Evolutionary conservation across 2,797 vertebrate species (phyloP).

Genomic region (Sebastes jordani): DNA sequence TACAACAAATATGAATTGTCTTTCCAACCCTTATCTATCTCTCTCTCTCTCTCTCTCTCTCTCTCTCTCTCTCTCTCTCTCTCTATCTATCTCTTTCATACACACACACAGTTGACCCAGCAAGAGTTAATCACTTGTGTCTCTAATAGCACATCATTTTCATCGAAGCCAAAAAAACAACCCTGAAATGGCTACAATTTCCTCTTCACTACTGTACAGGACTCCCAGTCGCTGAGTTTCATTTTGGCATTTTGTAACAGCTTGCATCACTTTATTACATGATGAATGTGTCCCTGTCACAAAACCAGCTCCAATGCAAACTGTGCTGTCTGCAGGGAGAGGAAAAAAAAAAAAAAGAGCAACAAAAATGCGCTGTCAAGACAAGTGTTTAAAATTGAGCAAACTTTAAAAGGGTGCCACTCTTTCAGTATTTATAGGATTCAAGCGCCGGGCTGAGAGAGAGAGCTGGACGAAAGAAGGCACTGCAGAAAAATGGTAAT

Average conservation of each 20-base stretch:
- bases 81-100: not conserved
- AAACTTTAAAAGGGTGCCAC: conserved; percentile 66
- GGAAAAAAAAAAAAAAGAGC: not conserved
- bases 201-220: conserved; percentile 33
- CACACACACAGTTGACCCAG: not conserved
- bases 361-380: conserved; percentile 64
- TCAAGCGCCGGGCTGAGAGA: conserved; percentile 36
- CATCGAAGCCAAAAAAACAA: conserved; percentile 40
- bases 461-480: conserved; percentile 44
- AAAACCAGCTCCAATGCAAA: conserved; percentile 71
- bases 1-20: not conserved
- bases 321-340: conserved; percentile 44
- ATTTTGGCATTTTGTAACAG: conserved; percentile 65
- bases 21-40: not conserved
- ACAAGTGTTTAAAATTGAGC: conserved; percentile 60
- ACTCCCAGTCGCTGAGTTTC: conserved; percentile 57
- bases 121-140: conserved; percentile 39
- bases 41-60: not conserved
- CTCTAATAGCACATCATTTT: conserved; percentile 43
- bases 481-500: conserved; percentile 63
- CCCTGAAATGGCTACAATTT: conserved; percentile 50
- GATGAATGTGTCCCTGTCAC: conserved; percentile 81
- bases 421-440: conserved; percentile 70
- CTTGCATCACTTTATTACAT: conserved; percentile 77
- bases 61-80: too few species aligned